phyloP scores from a whole-genome alignment of 1,140 invertebrate species.

The Panulirus ornatus region DNA sequence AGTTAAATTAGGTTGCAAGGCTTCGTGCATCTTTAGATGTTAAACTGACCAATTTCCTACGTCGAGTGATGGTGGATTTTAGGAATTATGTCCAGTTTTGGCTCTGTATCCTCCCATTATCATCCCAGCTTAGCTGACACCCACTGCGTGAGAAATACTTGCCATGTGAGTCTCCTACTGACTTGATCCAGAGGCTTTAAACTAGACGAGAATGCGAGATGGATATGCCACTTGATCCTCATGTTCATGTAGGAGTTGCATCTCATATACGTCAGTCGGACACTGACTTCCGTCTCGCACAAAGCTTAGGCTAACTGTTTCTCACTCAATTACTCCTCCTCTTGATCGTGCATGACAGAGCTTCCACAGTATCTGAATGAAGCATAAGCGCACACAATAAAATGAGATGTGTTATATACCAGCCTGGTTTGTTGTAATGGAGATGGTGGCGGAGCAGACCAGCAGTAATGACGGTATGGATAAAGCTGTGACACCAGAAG shows the following conservation, averaged over 20 bases:
- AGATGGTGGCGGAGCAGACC: neutral
- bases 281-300: neutral
- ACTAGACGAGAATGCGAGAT: conserved; percentile 27
- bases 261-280: neutral
- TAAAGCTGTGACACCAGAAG: too few relatives aligned
- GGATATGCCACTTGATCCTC: conserved; percentile 54
- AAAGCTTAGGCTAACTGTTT: too few relatives aligned
- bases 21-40: too few relatives aligned
- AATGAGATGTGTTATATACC: neutral
- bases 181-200: conserved; percentile 49
- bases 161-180: conserved; percentile 57
- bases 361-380: too few relatives aligned
- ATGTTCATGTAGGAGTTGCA: neutral
- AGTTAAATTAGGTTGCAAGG: too few relatives aligned
- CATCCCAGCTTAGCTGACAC: conserved; percentile 16
- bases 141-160: conserved; percentile 43
- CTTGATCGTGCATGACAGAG: too few relatives aligned
- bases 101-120: neutral
- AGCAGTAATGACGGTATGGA: conserved; percentile 19
- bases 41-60: too few relatives aligned
- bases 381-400: neutral
- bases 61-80: too few relatives aligned
- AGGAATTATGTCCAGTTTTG: too few relatives aligned
- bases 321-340: too few relatives aligned
- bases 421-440: neutral